These are phyloP conservation scores for Drosophila lacertosa DNA, from an alignment of 1,140 invertebrate genomes.

Conservation along the genomic window DNA sequence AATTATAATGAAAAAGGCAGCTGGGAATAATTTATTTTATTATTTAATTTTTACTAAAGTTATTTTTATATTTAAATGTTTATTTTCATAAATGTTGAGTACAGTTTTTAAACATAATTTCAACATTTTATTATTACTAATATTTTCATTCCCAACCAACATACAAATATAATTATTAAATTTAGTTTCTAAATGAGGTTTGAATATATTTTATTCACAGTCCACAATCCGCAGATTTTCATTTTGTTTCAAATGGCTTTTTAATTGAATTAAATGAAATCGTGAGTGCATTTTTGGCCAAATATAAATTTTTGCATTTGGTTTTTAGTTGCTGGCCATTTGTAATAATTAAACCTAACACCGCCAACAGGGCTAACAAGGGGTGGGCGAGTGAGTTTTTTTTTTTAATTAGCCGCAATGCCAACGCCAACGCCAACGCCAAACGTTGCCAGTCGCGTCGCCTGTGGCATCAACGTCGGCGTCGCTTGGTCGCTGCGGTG, in stretches of 20 bases:
- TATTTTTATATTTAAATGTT: too few relatives aligned
- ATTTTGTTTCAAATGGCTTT: slow-evolving; percentile 43
- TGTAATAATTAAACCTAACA: slow-evolving; percentile 76
- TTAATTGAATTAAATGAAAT: slow-evolving; percentile 59
- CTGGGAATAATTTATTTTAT: too few relatives aligned
- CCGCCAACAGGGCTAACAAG: background rate
- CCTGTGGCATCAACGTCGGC: slow-evolving; percentile 16
- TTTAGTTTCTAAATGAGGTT: too few relatives aligned
- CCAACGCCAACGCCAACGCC: slow-evolving; percentile 31
- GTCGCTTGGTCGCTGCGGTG: slow-evolving; percentile 37
- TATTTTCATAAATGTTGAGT: too few relatives aligned
- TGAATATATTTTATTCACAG: too few relatives aligned
- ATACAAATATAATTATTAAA: too few relatives aligned
- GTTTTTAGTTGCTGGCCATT: slow-evolving; percentile 50
- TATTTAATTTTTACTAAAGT: too few relatives aligned
- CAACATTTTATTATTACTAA: too few relatives aligned
- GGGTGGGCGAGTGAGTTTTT: slow-evolving; percentile 52
- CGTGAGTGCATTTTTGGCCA: slow-evolving; percentile 62
- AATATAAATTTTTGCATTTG: slow-evolving; percentile 42
- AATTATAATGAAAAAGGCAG: too few relatives aligned
- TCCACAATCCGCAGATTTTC: too few relatives aligned
- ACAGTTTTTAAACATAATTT: too few relatives aligned
- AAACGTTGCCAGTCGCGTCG: slow-evolving; percentile 32
- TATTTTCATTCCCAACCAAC: too few relatives aligned
- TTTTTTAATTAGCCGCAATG: slow-evolving; percentile 72